Evolutionary conservation across 2,797 vertebrate genomes (phyloP).

Genomic region (Schizopygopsis malacanthus): DNA sequence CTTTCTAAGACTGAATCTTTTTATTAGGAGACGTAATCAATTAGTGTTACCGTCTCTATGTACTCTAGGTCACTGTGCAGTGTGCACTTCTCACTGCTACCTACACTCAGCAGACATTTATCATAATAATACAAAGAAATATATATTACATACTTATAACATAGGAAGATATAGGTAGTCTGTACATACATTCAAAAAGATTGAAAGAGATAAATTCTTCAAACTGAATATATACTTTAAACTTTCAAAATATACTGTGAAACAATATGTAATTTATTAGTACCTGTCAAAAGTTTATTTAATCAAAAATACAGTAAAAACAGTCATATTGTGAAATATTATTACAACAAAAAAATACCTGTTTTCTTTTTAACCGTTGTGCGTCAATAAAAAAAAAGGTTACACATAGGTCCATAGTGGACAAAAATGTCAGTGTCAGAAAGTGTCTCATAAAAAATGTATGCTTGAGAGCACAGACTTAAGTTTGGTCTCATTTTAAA

Average conservation of each 20-base stretch:
- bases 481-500: too few relatives aligned
- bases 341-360: neutral
- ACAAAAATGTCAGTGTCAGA: too few relatives aligned
- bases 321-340: neutral
- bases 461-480: too few relatives aligned
- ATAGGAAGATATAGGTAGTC: neutral
- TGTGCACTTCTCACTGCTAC: neutral
- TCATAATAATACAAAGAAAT: neutral
- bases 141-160: neutral
- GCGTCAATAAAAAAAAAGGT: too few relatives aligned
- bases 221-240: neutral
- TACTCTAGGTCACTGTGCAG: neutral
- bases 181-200: neutral
- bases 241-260: neutral
- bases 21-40: conserved; percentile 74
- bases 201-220: neutral
- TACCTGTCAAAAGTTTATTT: neutral
- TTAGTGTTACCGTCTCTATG: conserved; percentile 68
- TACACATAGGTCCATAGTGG: too few relatives aligned
- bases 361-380: neutral
- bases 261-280: neutral
- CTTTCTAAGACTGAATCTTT: conserved; percentile 68
- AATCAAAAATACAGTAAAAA: neutral
- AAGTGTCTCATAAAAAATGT: too few relatives aligned
- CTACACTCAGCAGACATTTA: neutral